Base-by-base conservation (phyloP, 2,113 vertebrate genomes). In the Percina caprodes region DNA sequence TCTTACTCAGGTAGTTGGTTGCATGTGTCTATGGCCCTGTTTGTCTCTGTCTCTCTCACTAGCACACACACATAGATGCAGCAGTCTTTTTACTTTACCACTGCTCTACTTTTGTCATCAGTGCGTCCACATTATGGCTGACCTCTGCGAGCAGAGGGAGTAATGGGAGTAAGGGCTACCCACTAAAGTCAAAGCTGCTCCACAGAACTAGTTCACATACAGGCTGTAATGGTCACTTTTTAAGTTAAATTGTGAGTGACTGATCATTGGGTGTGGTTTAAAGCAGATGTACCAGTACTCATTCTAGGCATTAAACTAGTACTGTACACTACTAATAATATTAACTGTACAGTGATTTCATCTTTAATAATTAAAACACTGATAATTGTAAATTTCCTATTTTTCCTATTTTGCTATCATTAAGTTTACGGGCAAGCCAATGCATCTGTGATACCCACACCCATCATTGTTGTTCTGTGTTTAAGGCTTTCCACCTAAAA, bases 81-180 rank as follows among this genome's bases (percentile, higher is more conserved):
- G 58, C 42, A 46, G 69, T 58, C 71, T 4, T 52, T 49, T 59
- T 23, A 74, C 65, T 49, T 75, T 74, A 48, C 30, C 71, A 73
- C 59, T 62, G 56, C 45, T 86, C 69, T 26, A 76, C 68, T 79
- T 76, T 69, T 70, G 55, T 67, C 30, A 54, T 69, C 45, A 3
- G 21, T 45, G 18, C 55, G 76, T 76, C 80, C 80, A 89, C 83
- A 63, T 87, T 86, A 82, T 78, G 35, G 49, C 62, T 73, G 79
- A 74, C 71, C 70, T 70, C n/a, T 74, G 30, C 65, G n/a, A 82
- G 46, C 70, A 66, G 49, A 63, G 56, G 69, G 69, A 75, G 66
- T 18, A 74, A 21, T 48, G 16, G 45, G 24, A 81, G 71, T 69
- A 35, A 77, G 48, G 59, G 39, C 59, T 39, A 59, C 55, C 72